Percentiles rank a stretch among this genome's conserved stretches.
Conservation (phyloP, 2,797 vertebrate genomes). For the Psittacula echo region DNA sequence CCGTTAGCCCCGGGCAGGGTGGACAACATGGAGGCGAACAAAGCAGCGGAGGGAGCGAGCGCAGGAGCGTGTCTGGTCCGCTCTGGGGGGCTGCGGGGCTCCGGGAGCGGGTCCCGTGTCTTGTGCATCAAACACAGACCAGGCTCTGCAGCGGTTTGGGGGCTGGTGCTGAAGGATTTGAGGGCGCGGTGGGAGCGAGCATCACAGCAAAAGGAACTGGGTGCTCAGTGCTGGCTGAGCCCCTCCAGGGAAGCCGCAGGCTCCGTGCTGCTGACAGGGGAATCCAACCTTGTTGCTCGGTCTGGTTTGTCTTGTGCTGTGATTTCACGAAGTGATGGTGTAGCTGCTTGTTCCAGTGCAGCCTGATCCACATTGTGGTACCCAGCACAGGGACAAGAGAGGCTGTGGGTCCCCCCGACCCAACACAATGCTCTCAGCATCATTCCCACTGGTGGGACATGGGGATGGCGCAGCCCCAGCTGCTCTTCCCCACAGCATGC, state of each 20-base stretch:
- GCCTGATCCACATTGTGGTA: neutral
- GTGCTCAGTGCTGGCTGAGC: rapidly evolving
- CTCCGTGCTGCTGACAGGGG: rapidly evolving
- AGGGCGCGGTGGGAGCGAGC: rapidly evolving
- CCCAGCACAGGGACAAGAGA: neutral
- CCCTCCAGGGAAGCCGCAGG: rapidly evolving
- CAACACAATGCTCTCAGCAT: neutral
- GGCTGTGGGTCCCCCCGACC: neutral
- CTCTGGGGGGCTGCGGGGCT: rapidly evolving
- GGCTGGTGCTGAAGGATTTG: neutral
- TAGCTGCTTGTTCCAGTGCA: rapidly evolving
- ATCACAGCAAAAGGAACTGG: rapidly evolving
- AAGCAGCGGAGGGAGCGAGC: neutral
- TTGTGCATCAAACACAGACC: rapidly evolving
- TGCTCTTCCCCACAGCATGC: neutral
- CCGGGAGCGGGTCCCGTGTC: rapidly evolving
- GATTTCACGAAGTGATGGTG: neutral
- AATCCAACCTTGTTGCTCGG: neutral
- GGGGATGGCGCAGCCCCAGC: neutral
- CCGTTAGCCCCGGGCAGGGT: rapidly evolving
- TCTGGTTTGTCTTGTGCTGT: rapidly evolving
- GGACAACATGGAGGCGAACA: neutral
- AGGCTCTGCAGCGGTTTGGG: neutral
- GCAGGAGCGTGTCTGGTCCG: rapidly evolving
- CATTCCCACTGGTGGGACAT: neutral